phyloP scores from a whole-genome alignment of 2,888 invertebrate species.

The Spisula solida region DNA sequence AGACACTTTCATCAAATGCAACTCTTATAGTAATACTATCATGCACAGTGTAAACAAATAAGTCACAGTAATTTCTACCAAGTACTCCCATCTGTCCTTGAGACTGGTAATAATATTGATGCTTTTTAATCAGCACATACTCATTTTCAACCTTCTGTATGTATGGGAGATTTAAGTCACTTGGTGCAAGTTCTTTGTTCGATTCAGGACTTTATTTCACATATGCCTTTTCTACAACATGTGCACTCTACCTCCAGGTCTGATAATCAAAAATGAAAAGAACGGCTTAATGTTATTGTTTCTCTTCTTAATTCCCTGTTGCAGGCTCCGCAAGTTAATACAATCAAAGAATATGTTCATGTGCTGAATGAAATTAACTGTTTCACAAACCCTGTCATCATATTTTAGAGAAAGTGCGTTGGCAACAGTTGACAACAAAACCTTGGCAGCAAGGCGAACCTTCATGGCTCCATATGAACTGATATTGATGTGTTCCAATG shows the following conservation, averaged over 20 bases:
- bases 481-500: too few relatives aligned
- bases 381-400: neutral
- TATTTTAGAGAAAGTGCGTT: neutral
- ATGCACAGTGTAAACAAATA: neutral
- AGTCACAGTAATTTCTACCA: neutral
- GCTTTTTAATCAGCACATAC: neutral
- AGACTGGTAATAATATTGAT: neutral
- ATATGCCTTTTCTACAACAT: neutral
- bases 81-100: neutral
- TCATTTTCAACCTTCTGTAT: neutral
- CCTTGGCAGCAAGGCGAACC: neutral
- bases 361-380: neutral
- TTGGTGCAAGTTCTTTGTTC: neutral
- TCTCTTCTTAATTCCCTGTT: neutral
- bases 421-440: neutral
- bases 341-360: slow-evolving; percentile 15
- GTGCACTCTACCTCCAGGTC: neutral
- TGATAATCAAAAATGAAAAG: too few relatives aligned
- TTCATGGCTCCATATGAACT: neutral
- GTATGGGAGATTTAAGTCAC: neutral
- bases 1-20: neutral
- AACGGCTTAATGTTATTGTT: too few relatives aligned
- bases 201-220: neutral
- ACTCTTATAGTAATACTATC: neutral
- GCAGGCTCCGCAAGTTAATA: neutral